Evolutionary conservation across 2,113 vertebrate species (phyloP).

Genomic region (Siniperca chuatsi): DNA sequence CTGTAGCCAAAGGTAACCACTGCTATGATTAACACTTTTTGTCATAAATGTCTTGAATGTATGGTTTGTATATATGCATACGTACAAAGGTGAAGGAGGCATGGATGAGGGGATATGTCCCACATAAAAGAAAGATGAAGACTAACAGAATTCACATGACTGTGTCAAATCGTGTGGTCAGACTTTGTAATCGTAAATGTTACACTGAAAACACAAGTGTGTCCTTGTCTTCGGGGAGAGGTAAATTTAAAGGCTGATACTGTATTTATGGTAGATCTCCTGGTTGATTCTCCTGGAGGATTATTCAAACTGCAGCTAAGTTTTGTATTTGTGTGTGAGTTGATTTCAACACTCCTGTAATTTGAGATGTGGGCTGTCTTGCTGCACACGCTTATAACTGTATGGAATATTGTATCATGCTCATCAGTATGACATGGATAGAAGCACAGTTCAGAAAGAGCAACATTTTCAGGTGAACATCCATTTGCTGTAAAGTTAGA

Average conservation of each 20-base stretch:
- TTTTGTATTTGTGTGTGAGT: not conserved
- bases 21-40: not conserved
- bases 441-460: not conserved
- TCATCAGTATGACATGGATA: not conserved
- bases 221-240: not conserved
- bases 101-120: not conserved
- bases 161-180: not conserved
- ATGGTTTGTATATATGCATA: not conserved
- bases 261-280: not conserved
- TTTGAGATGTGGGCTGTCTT: not conserved
- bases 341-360: not conserved
- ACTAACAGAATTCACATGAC: not conserved
- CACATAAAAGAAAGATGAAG: not conserved
- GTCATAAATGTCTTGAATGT: not conserved
- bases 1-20: constrained; percentile 88
- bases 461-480: not conserved
- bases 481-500: not conserved
- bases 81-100: not conserved
- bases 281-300: not conserved
- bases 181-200: not conserved
- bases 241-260: not conserved
- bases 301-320: not conserved
- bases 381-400: not conserved
- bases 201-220: not conserved
- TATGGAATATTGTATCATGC: too few species aligned